phyloP scores from a whole-genome alignment of 1,140 invertebrate species.

The Eueides isabella region DNA sequence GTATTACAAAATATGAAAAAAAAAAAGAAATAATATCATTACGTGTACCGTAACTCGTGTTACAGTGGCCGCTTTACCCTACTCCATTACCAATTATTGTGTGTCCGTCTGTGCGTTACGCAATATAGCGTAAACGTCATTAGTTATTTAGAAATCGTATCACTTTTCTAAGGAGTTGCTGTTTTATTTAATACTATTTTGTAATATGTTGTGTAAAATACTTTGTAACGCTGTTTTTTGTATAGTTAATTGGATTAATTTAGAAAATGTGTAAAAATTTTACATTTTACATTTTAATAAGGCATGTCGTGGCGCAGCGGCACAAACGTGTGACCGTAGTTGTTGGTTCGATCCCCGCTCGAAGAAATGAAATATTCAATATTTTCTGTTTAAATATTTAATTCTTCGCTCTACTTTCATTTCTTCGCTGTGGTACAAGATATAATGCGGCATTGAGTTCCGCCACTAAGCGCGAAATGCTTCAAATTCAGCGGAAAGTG shows the following conservation, averaged over 20 bases:
- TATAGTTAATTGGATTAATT: background rate
- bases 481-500: too few species aligned
- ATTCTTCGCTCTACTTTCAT: too few species aligned
- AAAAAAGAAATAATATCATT: conserved; percentile 2
- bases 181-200: conserved; percentile 13
- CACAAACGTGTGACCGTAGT: too few species aligned
- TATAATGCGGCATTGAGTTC: too few species aligned
- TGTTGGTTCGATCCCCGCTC: too few species aligned
- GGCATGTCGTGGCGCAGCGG: too few species aligned
- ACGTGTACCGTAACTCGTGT: conserved; percentile 3
- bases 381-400: too few species aligned
- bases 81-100: conserved; percentile 22
- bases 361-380: too few species aligned
- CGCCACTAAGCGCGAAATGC: too few species aligned
- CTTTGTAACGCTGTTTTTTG: background rate
- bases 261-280: too few species aligned
- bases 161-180: background rate
- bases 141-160: conserved; percentile 21
- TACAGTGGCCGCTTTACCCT: conserved; percentile 14
- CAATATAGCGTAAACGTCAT: conserved; percentile 2
- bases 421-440: too few species aligned
- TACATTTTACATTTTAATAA: too few species aligned
- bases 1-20: conserved; percentile 21
- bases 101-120: conserved; percentile 21
- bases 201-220: background rate